Base-by-base conservation (phyloP, 1,140 invertebrate species). In the Plectrocnemia conspersa region DNA sequence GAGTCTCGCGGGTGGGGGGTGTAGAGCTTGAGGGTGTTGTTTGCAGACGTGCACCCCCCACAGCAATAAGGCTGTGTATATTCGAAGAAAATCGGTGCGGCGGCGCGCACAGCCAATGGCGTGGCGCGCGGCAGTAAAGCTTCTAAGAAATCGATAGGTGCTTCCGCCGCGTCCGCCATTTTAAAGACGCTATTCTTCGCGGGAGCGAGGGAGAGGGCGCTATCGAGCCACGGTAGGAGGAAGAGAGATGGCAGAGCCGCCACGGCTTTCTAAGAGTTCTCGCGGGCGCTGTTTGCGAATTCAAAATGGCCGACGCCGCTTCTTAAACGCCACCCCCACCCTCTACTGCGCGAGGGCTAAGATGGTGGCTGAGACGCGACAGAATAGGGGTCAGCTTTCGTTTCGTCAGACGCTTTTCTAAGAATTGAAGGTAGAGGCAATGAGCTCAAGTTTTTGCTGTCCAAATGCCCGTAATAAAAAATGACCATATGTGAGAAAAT, bases 301-400 rank as follows among this genome's bases (percentile, higher is more conserved):
- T n/a, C n/a, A n/a, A n/a, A n/a, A n/a, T n/a, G n/a, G n/a, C n/a
- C n/a, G n/a, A n/a, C n/a, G n/a, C n/a, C n/a, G n/a, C n/a, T n/a
- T n/a, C n/a, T n/a, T n/a, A n/a, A n/a, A n/a, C n/a, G n/a, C n/a
- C n/a, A n/a, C n/a, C n/a, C n/a, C n/a, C n/a, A n/a, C n/a, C n/a
- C n/a, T n/a, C n/a, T n/a, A n/a, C n/a, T n/a, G n/a, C n/a, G n/a
- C n/a, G n/a, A n/a, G n/a, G n/a, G n/a, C 40, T 50, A 50, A 50
- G 38, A 50, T 50, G 47, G 47, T 35, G 32, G 47, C 23, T 25
- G 46, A 29, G 44, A 24, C 22, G 25, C n/a, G 24, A 48, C 40
- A 48, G 32, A n/a, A n/a, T n/a, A n/a, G n/a, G n/a, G n/a, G n/a
- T n/a, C 47, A 50, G 33, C 47, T 50, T 38, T 50, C 47, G 47